phyloP scores from a whole-genome alignment of 2,113 vertebrate species.

The Carassius gibelio region DNA sequence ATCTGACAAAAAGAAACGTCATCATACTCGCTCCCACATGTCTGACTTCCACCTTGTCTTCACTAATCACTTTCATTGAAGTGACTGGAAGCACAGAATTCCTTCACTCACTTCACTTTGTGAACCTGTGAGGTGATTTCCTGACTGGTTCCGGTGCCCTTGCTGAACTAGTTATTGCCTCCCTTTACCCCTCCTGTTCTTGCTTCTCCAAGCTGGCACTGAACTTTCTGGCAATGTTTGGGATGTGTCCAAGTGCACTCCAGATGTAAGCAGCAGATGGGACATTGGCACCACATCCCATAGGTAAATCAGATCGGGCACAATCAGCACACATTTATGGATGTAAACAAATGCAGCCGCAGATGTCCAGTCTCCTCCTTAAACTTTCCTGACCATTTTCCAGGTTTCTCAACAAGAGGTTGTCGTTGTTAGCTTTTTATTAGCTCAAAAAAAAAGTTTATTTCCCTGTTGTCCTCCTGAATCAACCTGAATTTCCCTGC shows the following conservation, averaged over 20 bases:
- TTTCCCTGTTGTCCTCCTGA: neutral
- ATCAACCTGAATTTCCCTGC: neutral
- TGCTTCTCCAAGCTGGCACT: slow-evolving; percentile 62
- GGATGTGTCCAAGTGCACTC: slow-evolving; percentile 61
- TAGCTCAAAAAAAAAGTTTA: neutral
- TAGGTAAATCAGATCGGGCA: slow-evolving; percentile 7
- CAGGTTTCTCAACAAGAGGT: neutral
- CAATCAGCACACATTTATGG: slow-evolving; percentile 32
- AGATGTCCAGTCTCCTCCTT: slow-evolving; percentile 37
- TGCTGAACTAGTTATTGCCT: neutral
- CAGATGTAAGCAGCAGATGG: slow-evolving; percentile 65
- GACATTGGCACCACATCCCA: slow-evolving; percentile 21
- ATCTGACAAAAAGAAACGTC: slow-evolving; percentile 70
- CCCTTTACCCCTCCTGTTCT: slow-evolving; percentile 48
- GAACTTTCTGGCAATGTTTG: slow-evolving; percentile 64
- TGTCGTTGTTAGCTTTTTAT: neutral
- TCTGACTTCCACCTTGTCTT: slow-evolving; percentile 52
- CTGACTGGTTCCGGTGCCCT: neutral
- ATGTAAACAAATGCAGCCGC: slow-evolving; percentile 41
- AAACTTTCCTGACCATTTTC: neutral
- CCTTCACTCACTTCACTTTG: slow-evolving; percentile 35
- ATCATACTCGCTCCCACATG: slow-evolving; percentile 67
- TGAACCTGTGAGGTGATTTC: neutral
- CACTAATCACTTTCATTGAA: slow-evolving; percentile 69
- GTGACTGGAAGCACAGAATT: slow-evolving; percentile 57